These are phyloP conservation scores for Drosophila demipolita DNA, from an alignment of 2,888 invertebrate genomes.

Conservation along the genomic window DNA sequence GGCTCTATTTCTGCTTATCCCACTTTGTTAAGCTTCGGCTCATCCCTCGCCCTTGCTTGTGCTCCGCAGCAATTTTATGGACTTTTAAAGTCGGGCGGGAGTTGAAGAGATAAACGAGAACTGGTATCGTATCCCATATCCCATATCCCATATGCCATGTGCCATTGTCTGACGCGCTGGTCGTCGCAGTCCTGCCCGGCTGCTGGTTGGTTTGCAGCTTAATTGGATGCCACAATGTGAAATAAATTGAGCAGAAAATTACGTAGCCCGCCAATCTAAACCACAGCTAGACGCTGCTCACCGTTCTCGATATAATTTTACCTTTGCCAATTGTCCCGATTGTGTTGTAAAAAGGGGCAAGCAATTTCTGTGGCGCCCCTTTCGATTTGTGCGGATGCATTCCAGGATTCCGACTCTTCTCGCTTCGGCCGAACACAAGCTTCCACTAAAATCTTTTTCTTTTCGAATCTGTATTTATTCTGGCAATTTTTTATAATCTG, in stretches of 20 bases:
- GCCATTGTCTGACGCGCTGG: conserved; percentile 37
- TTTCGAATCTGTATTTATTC: not conserved
- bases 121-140: conserved; percentile 13
- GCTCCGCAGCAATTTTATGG: conserved; percentile 49
- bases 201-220: conserved; percentile 77
- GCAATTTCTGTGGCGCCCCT: conserved; percentile 43
- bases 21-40: conserved; percentile 47
- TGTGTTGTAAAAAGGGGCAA: conserved; percentile 61
- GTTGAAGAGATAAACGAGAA: conserved; percentile 23
- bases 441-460: not conserved
- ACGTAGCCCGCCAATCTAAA: conserved; percentile 81
- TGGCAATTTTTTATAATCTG: not conserved
- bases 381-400: conserved; percentile 5
- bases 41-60: conserved; percentile 19
- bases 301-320: conserved; percentile 54
- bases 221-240: conserved; percentile 85
- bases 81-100: conserved; percentile 22
- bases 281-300: conserved; percentile 61
- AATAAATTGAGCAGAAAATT: conserved; percentile 86
- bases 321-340: conserved; percentile 64
- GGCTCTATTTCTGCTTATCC: conserved; percentile 35
- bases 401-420: not conserved
- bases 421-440: not conserved
- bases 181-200: conserved; percentile 27
- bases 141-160: conserved; percentile 13